These are phyloP conservation scores for Hapalemur alaotrensis DNA, from an alignment of 2,797 vertebrate genomes.

Conservation along the genomic window DNA sequence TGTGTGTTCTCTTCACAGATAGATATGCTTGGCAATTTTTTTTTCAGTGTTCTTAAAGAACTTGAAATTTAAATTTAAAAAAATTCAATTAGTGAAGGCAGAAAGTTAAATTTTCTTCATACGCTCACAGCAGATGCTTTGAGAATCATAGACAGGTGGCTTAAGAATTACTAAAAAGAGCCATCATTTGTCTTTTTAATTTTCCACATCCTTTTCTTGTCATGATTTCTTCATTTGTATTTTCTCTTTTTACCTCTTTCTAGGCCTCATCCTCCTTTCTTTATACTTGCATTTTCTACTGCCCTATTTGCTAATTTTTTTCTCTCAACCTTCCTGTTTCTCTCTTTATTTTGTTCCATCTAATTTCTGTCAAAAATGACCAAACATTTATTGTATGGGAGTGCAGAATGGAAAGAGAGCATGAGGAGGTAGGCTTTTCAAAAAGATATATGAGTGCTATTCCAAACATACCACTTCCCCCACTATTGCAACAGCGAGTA, in stretches of 20 bases:
- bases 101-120: conserved; percentile 53
- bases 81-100: conserved; percentile 53
- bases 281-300: neutral
- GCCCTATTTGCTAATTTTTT: neutral
- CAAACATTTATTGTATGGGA: neutral
- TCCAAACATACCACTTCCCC: conserved; percentile 72
- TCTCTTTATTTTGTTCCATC: neutral
- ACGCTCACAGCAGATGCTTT: conserved; percentile 53
- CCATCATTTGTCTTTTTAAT: conserved; percentile 43
- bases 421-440: neutral
- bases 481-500: conserved; percentile 74
- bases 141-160: conserved; percentile 38
- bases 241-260: conserved; percentile 55
- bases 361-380: conserved; percentile 47
- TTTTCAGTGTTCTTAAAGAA: conserved; percentile 4
- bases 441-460: neutral
- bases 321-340: neutral
- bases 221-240: conserved; percentile 52
- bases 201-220: neutral
- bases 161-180: conserved; percentile 45
- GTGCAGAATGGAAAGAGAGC: conserved; percentile 44
- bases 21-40: neutral
- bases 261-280: neutral
- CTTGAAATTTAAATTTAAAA: conserved; percentile 61
- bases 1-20: neutral